Evolutionary conservation across 2,888 invertebrate species (phyloP), one percentile per base, ranked within the genome.

Genomic region (Nemapogon koenigi): DNA sequence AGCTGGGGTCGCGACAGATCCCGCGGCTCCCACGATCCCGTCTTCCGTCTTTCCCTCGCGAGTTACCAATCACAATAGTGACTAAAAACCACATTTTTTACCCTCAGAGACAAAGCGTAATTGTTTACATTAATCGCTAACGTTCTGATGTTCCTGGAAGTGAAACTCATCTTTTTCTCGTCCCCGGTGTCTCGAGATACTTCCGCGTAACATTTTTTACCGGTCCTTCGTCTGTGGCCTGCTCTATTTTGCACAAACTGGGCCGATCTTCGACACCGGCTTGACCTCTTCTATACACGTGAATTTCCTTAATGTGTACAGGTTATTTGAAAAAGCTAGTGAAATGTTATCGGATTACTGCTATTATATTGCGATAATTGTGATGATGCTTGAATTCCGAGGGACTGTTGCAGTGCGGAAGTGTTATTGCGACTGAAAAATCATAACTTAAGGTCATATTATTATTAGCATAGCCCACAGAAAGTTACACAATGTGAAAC

Each of bases 121-220:
- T 66, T 66, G 58, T 61, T 59, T 62, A 58, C 61, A 57, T 64
- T 61, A 64, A 61, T 63, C 52, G 57, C 62, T 60, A 61, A 50
- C 53, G 59, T 56, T 56, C 57, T 54, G 57, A 52, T 53, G 57
- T 73, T 70, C 72, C 66, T 69, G 62, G 72, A 68, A 75, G 59
- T 54, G 59, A 66, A 64, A 67, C 65, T 57, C 57, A 48, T 53
- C 52, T 69, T 25, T 26, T 26, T 36, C 26, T 25, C 25, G 25
- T 10, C 11, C 6, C 6, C 13, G 4, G 4, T 11, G 29, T 29
- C 60, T 48, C 57, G 46, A 57, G 55, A 59, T 57, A 59, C 62
- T 75, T 72, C 71, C 71, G 70, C 48, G 62, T 67, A 63, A 50
- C 40, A 48, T 51, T 62, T 64, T 62, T 64, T 68, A 36, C 40